Evolutionary conservation across 2,888 invertebrate species (phyloP).

Genomic region (Criorhina ranunculi): DNA sequence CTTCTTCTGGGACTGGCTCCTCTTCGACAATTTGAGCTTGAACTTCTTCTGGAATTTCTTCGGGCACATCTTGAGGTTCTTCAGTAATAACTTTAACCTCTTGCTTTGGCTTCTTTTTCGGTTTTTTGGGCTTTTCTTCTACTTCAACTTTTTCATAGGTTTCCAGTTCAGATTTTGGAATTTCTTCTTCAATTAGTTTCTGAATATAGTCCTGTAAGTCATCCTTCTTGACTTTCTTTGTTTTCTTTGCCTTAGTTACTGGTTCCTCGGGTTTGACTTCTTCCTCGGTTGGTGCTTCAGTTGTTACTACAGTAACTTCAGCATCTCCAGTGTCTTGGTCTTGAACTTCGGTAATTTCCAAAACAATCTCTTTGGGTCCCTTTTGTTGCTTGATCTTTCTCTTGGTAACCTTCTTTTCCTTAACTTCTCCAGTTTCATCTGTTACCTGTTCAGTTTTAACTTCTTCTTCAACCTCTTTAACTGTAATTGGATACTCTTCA

Average conservation of each 20-base stretch:
- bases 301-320: slow-evolving; percentile 81
- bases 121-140: slow-evolving; percentile 79
- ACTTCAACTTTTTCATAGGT: slow-evolving; percentile 81
- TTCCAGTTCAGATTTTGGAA: slow-evolving; percentile 81
- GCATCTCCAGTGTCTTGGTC: slow-evolving; percentile 83
- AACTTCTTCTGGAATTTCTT: slow-evolving; percentile 48
- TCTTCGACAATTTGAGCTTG: slow-evolving; percentile 78
- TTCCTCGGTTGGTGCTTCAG: slow-evolving; percentile 66
- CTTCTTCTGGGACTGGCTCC: slow-evolving; percentile 55
- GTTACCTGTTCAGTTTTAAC: slow-evolving; percentile 80
- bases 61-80: slow-evolving; percentile 71
- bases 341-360: slow-evolving; percentile 84
- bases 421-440: slow-evolving; percentile 81
- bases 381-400: slow-evolving; percentile 82
- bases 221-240: slow-evolving; percentile 80
- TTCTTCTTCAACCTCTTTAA: slow-evolving; percentile 80
- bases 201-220: slow-evolving; percentile 80
- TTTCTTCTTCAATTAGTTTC: slow-evolving; percentile 80
- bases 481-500: slow-evolving; percentile 77
- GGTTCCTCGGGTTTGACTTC: slow-evolving; percentile 67
- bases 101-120: slow-evolving; percentile 78
- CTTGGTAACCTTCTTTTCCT: slow-evolving; percentile 82
- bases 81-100: slow-evolving; percentile 78
- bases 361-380: slow-evolving; percentile 84
- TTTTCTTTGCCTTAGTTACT: slow-evolving; percentile 79